Percentiles rank a stretch among this genome's conserved stretches.
These are phyloP conservation scores for Phyllostomus hastatus DNA, from an alignment of 2,113 vertebrate species.

Conservation along the genomic window DNA sequence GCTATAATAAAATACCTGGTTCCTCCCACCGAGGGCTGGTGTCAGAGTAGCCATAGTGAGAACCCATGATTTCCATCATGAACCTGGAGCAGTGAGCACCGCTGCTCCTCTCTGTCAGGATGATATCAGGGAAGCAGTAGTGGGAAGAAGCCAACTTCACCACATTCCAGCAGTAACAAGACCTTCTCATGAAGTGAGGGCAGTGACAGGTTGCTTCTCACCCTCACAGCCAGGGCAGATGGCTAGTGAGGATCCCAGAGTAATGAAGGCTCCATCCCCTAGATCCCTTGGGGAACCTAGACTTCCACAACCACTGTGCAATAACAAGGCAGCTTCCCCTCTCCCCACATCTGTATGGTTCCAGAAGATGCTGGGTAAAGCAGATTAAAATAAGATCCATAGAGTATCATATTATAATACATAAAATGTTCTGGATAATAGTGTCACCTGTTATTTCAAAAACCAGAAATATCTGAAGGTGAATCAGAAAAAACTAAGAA, in stretches of 20 bases:
- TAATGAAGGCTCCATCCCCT: neutral
- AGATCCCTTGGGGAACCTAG: neutral
- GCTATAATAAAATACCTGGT: neutral
- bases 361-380: neutral
- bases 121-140: neutral
- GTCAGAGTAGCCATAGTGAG: neutral
- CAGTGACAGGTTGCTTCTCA: neutral
- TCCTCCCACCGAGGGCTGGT: neutral
- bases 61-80: neutral
- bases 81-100: neutral
- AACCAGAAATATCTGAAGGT: neutral
- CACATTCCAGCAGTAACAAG: neutral
- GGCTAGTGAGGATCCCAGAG: neutral
- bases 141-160: neutral
- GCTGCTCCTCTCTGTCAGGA: neutral
- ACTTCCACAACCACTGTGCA: neutral
- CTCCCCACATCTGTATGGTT: neutral
- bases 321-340: neutral
- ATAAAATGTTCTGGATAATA: neutral
- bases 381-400: neutral
- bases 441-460: neutral
- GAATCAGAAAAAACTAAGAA: neutral
- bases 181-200: neutral
- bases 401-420: neutral
- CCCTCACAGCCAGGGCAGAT: neutral